Percentiles rank a stretch among this genome's conserved stretches.
Conservation (phyloP, 2,797 vertebrate species). For the Lemur catta region DNA sequence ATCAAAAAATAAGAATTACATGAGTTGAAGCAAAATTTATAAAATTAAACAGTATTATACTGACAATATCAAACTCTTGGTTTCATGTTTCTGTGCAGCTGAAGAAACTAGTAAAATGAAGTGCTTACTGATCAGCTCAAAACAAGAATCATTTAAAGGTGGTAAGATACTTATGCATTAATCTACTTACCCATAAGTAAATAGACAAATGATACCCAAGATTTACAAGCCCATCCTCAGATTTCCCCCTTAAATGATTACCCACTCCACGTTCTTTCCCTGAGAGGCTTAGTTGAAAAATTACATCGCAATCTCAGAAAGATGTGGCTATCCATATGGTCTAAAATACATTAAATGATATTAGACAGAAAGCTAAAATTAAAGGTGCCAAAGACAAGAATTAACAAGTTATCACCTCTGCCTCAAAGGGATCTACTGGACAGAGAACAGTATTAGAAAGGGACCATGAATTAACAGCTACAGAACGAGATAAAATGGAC, state of each 20-base stretch:
- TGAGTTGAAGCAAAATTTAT: neutral
- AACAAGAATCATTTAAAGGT: neutral
- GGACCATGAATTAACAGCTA: neutral
- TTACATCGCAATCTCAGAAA: neutral
- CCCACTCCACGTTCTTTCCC: neutral
- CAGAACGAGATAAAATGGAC: neutral
- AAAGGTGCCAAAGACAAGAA: neutral
- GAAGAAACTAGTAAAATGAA: neutral
- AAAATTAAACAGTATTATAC: neutral
- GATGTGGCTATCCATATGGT: neutral
- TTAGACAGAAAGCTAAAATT: neutral
- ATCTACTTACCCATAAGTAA: neutral
- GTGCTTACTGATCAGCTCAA: neutral
- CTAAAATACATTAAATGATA: neutral
- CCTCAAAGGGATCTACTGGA: neutral
- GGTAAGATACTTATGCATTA: neutral
- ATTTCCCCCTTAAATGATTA: neutral
- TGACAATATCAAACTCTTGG: slow-evolving; percentile 19
- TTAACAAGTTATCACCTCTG: neutral
- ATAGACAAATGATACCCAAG: neutral
- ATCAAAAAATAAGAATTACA: neutral
- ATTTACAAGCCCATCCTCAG: neutral
- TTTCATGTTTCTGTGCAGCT: neutral
- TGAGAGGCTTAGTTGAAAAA: neutral
- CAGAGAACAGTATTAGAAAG: neutral